These are phyloP conservation scores for Callopanchax toddi DNA, from an alignment of 2,113 vertebrate genomes.

Conservation along the genomic window DNA sequence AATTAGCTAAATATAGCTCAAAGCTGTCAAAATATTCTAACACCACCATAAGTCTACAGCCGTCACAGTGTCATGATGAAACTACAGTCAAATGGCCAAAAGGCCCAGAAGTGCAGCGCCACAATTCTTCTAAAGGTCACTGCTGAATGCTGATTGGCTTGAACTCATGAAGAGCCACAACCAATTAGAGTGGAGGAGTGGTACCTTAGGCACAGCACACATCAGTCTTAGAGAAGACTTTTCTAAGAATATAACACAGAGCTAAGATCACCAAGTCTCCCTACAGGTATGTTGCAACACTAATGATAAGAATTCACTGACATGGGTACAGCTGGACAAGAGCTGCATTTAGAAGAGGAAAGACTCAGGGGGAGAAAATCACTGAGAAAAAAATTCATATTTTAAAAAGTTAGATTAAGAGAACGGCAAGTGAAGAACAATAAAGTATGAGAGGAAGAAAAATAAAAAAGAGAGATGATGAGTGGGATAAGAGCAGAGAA, in stretches of 20 bases:
- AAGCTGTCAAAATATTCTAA: neutral
- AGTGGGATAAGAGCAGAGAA: conserved; percentile 33
- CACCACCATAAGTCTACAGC: neutral
- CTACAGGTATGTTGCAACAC: conserved; percentile 48
- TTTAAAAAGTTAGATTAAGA: conserved; percentile 2
- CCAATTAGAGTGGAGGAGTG: neutral
- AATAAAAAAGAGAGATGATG: neutral
- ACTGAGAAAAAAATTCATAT: neutral
- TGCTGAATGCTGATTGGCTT: neutral
- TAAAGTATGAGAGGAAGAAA: conserved; percentile 12
- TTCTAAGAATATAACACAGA: conserved; percentile 8
- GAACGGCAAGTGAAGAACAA: conserved; percentile 6
- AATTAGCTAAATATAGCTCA: neutral
- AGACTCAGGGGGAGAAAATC: neutral
- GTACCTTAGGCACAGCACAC: neutral
- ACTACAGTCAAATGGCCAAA: neutral
- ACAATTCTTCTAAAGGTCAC: neutral
- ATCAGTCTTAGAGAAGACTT: neutral
- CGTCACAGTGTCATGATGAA: neutral
- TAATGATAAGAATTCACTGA: conserved; percentile 72
- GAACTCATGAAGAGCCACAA: neutral
- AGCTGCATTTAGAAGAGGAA: conserved; percentile 14
- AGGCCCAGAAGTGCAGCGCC: neutral
- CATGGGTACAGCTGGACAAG: conserved; percentile 49
- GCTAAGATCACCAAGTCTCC: conserved; percentile 41